phyloP scores from a whole-genome alignment of 2,888 invertebrate genomes.

The Epirrhoe alternata region DNA sequence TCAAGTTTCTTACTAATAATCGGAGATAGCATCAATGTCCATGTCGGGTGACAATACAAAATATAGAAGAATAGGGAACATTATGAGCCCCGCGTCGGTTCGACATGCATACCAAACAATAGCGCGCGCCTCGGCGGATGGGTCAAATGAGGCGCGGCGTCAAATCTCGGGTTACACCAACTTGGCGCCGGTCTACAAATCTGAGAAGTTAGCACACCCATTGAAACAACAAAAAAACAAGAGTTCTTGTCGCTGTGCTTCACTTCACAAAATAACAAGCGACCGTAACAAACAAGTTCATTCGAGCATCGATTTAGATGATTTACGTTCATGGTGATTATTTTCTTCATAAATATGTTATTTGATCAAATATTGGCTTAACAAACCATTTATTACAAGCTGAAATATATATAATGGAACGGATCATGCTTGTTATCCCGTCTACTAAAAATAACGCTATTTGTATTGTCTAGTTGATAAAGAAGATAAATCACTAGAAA shows the following conservation, averaged over 20 bases:
- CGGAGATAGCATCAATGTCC: conserved; percentile 47
- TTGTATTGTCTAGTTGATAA: conserved; percentile 48
- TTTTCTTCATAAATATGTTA: conserved; percentile 1
- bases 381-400: background rate
- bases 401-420: background rate
- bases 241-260: conserved; percentile 66
- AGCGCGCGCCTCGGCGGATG: conserved; percentile 68
- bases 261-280: conserved; percentile 73
- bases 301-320: conserved; percentile 53
- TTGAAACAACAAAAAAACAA: conserved; percentile 64
- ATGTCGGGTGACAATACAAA: conserved; percentile 59
- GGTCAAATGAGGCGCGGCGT: conserved; percentile 80
- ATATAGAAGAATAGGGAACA: conserved; percentile 59
- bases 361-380: background rate
- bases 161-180: conserved; percentile 79
- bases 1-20: conserved; percentile 31
- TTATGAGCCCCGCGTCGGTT: conserved; percentile 62
- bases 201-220: conserved; percentile 74
- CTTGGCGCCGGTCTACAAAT: conserved; percentile 76
- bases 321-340: conserved; percentile 2
- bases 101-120: conserved; percentile 73
- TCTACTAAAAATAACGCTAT: conserved; percentile 45
- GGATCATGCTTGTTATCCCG: conserved; percentile 37
- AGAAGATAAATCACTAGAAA: conserved; percentile 70
- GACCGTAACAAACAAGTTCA: conserved; percentile 67